Base-by-base conservation (phyloP, 2,797 vertebrate species). In the Rhinella marina region DNA sequence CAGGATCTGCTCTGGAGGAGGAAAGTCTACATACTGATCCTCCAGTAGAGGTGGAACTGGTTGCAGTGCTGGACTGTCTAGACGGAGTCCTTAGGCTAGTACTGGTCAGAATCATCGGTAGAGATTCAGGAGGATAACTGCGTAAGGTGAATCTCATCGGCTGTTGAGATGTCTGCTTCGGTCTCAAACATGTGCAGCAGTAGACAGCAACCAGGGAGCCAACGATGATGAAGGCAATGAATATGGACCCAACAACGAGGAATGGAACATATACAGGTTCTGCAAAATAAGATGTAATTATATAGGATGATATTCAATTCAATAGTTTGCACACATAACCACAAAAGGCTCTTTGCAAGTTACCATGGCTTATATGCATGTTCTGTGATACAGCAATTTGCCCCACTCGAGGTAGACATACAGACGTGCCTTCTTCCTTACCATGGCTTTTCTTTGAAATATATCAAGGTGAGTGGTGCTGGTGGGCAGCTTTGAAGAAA, bases 181-280 rank as follows among this genome's bases (percentile, higher is more conserved):
- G 98, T 87, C 97, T 94, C 89, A 99, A 93, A 90, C 98, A 99
- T 0, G 98, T 99, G 92, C 98, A 99, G 90, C 98, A 99, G 90
- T 99, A 99, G 87, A 99, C 94, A 0, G 98, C 98, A 78, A 99
- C 96, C 90, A 99, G 94, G 0, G 97, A 98, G 81, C 97, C 98
- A 64, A 99, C 95, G 21, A 99, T 95, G 62, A 99, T 96, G 89
- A 99, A 99, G n/a, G 98, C 96, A 0, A 99, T 94, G 88, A 99
- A 99, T 93, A 99, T 99, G 88, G 97, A 98, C 75, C 98, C 98
- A 32, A 99, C 98, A 91, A 99, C 97, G 85, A 99, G 96, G 93
- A 99, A 99, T 0, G 98, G 98, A 41, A 99, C 96, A 21, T 99
- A 99, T 92, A 99, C 94, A 0, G 98, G 98, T 92, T 99, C 98